Evolutionary conservation across 1,140 invertebrate species (phyloP).

Genomic region (Drosophila ananassae): DNA sequence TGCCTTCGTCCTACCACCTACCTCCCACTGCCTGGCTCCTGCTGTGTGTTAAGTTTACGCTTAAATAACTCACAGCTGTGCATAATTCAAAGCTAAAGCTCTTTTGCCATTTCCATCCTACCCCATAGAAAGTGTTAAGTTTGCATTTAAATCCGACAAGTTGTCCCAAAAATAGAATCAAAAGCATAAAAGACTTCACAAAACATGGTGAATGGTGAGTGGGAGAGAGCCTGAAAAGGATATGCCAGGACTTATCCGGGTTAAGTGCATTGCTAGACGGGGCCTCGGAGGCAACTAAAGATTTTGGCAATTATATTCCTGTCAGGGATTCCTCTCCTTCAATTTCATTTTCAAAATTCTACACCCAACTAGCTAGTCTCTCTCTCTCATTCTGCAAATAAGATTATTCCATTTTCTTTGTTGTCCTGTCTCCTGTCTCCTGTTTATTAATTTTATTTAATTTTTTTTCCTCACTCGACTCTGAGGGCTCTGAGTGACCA

Average conservation of each 20-base stretch:
- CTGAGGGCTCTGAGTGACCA: constrained; percentile 14
- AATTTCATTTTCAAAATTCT: neutral
- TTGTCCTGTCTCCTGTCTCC: neutral
- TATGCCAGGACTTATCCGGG: constrained; percentile 21
- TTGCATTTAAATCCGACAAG: constrained; percentile 2
- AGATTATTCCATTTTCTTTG: constrained; percentile 41
- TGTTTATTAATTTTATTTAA: neutral
- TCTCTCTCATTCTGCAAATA: constrained; percentile 31
- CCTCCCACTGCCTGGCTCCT: constrained; percentile 12
- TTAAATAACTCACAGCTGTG: constrained; percentile 63
- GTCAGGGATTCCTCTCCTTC: neutral
- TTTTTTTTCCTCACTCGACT: neutral
- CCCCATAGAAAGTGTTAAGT: neutral
- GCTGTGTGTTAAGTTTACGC: constrained; percentile 47
- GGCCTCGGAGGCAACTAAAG: neutral
- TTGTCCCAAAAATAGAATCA: neutral
- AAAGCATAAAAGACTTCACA: constrained; percentile 17
- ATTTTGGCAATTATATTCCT: constrained; percentile 24
- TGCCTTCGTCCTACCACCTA: neutral
- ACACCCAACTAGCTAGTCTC: neutral
- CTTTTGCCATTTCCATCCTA: neutral
- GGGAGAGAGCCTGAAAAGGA: neutral
- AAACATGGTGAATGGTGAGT: neutral
- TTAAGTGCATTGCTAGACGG: constrained; percentile 23
- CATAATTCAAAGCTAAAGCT: constrained; percentile 44